Evolutionary conservation across 2,888 invertebrate species (phyloP).

Genomic region (Chrysolina americana): DNA sequence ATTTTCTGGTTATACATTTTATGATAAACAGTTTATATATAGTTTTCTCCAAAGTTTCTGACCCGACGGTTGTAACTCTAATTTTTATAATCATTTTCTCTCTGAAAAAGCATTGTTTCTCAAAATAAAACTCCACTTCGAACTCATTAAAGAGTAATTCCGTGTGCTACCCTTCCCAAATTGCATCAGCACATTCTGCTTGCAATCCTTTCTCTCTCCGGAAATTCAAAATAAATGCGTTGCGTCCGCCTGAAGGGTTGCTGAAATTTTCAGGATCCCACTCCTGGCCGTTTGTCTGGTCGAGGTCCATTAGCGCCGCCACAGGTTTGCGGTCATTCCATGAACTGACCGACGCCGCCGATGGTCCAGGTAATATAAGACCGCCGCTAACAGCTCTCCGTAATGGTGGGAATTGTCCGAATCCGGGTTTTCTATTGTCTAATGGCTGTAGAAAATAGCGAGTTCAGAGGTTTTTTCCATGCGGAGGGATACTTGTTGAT

Average conservation of each 20-base stretch:
- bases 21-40: no score
- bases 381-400: constrained; percentile 41
- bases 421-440: constrained; percentile 21
- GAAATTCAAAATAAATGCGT: constrained; percentile 29
- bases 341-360: constrained; percentile 41
- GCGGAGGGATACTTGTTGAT: constrained; percentile 9
- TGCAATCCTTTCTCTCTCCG: constrained; percentile 28
- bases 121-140: constrained; percentile 11
- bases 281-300: constrained; percentile 30
- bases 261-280: constrained; percentile 41
- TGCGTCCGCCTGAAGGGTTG: constrained; percentile 24
- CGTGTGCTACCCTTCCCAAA: constrained; percentile 5
- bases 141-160: constrained; percentile 18
- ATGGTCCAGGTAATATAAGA: constrained; percentile 44
- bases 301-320: constrained; percentile 46
- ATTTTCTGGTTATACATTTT: no score
- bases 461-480: background rate
- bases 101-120: background rate
- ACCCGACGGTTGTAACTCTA: background rate
- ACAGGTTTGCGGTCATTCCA: constrained; percentile 47
- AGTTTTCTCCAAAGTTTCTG: no score
- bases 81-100: background rate
- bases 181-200: constrained; percentile 23
- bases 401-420: constrained; percentile 22
- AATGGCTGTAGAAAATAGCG: background rate